A percentile compares a stretch with the other conserved stretches of the same genome.
These are phyloP conservation scores for Drosophila tsacasi DNA, from an alignment of 1,140 invertebrate species.

Conservation along the genomic window DNA sequence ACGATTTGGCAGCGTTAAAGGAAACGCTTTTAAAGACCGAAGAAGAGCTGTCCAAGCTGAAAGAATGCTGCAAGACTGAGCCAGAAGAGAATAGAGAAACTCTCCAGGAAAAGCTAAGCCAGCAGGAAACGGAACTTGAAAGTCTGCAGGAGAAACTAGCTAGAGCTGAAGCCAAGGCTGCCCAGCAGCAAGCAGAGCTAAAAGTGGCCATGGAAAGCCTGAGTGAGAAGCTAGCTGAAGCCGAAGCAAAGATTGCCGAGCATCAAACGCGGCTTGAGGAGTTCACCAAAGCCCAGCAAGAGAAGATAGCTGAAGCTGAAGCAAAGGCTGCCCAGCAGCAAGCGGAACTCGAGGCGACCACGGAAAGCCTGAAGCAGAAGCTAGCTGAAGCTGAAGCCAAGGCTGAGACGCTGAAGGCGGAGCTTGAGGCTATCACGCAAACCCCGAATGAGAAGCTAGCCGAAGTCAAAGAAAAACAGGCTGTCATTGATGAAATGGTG, in stretches of 20 bases:
- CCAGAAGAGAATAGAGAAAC: not conserved
- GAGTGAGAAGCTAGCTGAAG: not conserved
- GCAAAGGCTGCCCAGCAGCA: not conserved
- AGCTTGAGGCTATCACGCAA: not conserved
- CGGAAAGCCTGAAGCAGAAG: not conserved
- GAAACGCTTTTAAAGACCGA: constrained; percentile 13
- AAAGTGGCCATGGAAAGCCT: not conserved
- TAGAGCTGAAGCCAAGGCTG: constrained; percentile 2
- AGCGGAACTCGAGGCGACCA: not conserved
- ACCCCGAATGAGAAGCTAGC: not conserved
- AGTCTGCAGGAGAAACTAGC: not conserved
- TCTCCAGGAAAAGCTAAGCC: not conserved
- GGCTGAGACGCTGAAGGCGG: not conserved
- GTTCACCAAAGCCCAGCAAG: not conserved
- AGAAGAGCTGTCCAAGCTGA: not conserved
- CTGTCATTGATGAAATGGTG: not conserved
- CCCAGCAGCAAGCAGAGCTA: not conserved
- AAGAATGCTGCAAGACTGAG: not conserved
- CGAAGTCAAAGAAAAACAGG: constrained; percentile 13
- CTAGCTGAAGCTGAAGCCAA: constrained; percentile 6
- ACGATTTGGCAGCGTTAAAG: constrained; percentile 11
- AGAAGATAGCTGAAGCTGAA: constrained; percentile 1
- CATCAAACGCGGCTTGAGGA: constrained; percentile 1
- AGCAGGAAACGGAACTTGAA: constrained; percentile 17
- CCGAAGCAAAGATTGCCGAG: not conserved